phyloP scores from a whole-genome alignment of 2,888 invertebrate genomes.

The Petrolisthes manimaculis region DNA sequence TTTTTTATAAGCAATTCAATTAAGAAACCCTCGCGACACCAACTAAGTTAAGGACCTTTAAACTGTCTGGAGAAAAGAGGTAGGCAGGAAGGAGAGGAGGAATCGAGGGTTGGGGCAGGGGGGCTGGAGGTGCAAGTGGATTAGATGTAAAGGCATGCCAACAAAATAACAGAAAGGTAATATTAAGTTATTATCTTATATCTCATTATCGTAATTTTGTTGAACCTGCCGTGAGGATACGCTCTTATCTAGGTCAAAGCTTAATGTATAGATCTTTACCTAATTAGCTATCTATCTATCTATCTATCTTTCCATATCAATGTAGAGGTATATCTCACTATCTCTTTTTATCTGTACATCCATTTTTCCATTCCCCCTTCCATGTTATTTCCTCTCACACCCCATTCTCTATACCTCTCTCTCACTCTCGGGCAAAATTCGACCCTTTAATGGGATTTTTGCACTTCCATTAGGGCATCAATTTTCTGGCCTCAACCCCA shows the following conservation, averaged over 20 bases:
- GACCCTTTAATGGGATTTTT: background rate
- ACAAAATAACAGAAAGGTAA: too few species aligned
- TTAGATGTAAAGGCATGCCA: too few species aligned
- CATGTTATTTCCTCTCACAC: background rate
- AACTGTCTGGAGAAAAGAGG: background rate
- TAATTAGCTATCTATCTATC: too few species aligned
- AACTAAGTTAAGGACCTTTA: background rate
- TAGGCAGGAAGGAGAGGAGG: background rate
- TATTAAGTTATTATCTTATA: too few species aligned
- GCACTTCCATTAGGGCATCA: background rate
- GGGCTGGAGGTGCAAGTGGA: background rate
- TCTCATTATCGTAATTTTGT: too few species aligned
- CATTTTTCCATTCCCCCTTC: background rate
- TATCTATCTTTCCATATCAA: background rate
- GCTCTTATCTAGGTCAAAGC: too few species aligned
- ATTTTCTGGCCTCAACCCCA: background rate
- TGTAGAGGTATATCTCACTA: background rate
- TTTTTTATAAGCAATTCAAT: constrained; percentile 3
- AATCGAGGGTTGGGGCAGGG: background rate
- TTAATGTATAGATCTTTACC: too few species aligned
- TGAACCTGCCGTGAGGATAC: too few species aligned
- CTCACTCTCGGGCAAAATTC: background rate
- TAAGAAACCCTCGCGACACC: background rate
- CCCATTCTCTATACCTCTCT: background rate
- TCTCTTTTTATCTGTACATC: background rate